Conservation (phyloP, 2,888 invertebrate genomes). For the Dryococelus australis region DNA sequence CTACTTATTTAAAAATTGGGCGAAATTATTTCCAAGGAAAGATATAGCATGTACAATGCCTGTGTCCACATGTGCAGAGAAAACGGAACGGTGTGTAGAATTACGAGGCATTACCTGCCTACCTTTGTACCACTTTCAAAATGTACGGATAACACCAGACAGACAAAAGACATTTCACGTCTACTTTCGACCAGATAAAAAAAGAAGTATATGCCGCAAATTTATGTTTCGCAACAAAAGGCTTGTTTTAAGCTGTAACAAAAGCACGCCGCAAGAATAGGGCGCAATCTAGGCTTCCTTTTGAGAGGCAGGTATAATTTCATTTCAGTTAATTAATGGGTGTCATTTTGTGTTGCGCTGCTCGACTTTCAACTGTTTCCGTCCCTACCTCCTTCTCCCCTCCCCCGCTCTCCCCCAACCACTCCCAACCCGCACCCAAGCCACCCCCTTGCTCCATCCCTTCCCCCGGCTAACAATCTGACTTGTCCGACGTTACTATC, state of each 20-base stretch:
- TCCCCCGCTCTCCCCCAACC: background rate
- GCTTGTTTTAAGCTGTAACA: background rate
- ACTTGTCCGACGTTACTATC: conserved; percentile 19
- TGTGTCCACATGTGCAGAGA: no score
- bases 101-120: background rate
- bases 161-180: background rate
- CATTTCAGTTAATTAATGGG: conserved; percentile 26
- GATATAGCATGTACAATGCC: no score
- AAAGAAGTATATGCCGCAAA: background rate
- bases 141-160: background rate
- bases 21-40: no score
- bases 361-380: conserved; percentile 18
- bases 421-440: no score
- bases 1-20: no score
- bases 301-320: conserved; percentile 26
- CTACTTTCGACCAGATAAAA: background rate
- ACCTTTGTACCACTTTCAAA: background rate
- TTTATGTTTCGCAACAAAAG: conserved; percentile 1
- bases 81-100: background rate
- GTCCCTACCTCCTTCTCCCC: background rate
- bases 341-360: conserved; percentile 1
- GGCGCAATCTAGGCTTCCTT: conserved; percentile 4
- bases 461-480: background rate
- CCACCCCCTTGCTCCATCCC: background rate
- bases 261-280: conserved; percentile 12